Evolutionary conservation across 2,113 vertebrate species (phyloP).

Genomic region (Dicaeum eximium): DNA sequence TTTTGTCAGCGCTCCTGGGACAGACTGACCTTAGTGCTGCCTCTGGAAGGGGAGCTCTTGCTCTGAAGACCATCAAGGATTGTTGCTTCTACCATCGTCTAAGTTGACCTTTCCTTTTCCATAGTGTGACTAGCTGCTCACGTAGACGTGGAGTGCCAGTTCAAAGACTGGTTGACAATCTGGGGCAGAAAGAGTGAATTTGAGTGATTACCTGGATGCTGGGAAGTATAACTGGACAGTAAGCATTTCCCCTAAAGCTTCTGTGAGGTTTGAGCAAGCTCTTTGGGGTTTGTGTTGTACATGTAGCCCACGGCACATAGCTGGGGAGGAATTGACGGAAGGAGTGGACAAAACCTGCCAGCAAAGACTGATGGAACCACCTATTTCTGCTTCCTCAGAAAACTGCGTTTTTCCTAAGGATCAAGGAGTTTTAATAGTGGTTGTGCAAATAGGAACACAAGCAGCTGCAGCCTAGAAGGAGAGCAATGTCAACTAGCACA

Average conservation of each 20-base stretch:
- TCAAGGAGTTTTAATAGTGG: neutral
- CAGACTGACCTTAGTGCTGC: neutral
- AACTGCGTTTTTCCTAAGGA: neutral
- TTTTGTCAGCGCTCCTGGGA: neutral
- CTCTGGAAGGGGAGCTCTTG: neutral
- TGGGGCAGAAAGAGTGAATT: neutral
- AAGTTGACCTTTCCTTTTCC: neutral
- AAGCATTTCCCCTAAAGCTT: neutral
- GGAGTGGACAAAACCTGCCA: neutral
- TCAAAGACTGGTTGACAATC: neutral
- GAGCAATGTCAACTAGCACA: neutral
- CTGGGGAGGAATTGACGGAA: neutral
- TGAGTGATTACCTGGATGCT: neutral
- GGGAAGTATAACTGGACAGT: neutral
- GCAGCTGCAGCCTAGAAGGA: neutral
- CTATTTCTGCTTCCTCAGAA: neutral
- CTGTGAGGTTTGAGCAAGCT: neutral
- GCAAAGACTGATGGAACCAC: neutral
- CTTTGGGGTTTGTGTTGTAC: neutral
- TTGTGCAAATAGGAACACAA: neutral
- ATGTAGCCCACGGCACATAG: neutral
- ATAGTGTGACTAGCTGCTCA: neutral
- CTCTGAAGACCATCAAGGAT: neutral
- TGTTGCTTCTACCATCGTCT: neutral
- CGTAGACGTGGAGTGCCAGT: neutral